Evolutionary conservation across 2,888 invertebrate genomes (phyloP), one percentile per base, ranked within the genome.

Genomic region (Brachycybe producta): DNA sequence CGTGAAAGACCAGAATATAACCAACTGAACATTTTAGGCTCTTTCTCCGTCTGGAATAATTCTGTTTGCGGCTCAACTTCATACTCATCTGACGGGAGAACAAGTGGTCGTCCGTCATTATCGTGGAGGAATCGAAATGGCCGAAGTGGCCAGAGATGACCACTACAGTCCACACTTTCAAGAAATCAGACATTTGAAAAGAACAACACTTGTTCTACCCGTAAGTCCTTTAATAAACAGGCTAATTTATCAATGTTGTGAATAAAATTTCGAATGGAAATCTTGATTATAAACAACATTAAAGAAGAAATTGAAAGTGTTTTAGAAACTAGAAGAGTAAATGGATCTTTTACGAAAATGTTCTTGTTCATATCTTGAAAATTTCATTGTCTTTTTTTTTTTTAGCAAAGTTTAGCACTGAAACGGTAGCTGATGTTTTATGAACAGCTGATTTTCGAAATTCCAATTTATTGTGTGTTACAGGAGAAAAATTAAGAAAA

Each of bases 141-240:
- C 82, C 0, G 74, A 79, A 57, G 69, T 99, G 15, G 95, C 97
- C 68, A 73, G 81, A 54, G 98, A 99, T 67, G 76, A 86, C 67
- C 97, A 94, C 68, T 98, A 90, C 68, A 92, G 91, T 50, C 86
- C 94, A 1, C 95, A 98, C 71, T 98, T 92, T 69, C 98, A 98
- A 69, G 97, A 97, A 71, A 97, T 97, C 60, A 73, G 95, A 54
- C 74, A 81, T 46, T 70, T 97, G 46, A 83, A 84, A 58, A 72
- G 75, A 51, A 82, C 80, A n/a, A 82, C 88, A 0, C 75, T 71
- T 49, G 72, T 98, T 17, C 64, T 88, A 55, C 92, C 91, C 59
- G 91, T 91, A 73, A 72, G 72, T 45, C n/a, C n/a, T n/a, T n/a
- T n/a, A n/a, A n/a, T n/a, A n/a, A n/a, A n/a, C 7, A 13, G 7